Percentiles rank a stretch among this genome's conserved stretches.
phyloP scores from a whole-genome alignment of 1,140 invertebrate species.

The Trichonephila inaurata region DNA sequence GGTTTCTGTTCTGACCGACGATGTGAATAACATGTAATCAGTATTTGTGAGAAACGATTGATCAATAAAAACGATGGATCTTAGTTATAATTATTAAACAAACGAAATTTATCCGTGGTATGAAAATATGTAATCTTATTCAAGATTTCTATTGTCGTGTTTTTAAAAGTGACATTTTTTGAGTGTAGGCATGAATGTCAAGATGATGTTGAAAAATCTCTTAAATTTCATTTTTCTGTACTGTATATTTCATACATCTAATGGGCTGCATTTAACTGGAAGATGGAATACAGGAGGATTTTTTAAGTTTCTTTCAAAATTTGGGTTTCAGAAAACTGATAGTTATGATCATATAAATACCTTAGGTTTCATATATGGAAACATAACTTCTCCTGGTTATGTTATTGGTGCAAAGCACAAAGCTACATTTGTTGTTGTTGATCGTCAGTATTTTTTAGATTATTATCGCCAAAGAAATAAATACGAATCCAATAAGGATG shows the following conservation, averaged over 20 bases:
- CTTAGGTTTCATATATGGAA: conserved; percentile 96
- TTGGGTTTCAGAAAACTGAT: conserved; percentile 98
- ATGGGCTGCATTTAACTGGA: conserved; percentile 70
- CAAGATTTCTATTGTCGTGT: no score
- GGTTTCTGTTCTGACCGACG: no score
- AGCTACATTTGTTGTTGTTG: conserved; percentile 92
- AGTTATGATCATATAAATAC: conserved; percentile 89
- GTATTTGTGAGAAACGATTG: no score
- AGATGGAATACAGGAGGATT: conserved; percentile 82
- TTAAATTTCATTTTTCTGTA: background rate
- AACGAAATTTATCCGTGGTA: no score
- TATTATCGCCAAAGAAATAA: conserved; percentile 76
- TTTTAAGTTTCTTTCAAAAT: conserved; percentile 95
- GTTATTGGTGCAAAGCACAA: conserved; percentile 79
- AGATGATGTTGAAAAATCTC: background rate
- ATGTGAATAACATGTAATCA: no score
- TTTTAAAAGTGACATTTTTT: background rate
- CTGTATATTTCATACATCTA: background rate
- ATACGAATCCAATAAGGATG: conserved; percentile 83
- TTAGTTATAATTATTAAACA: no score
- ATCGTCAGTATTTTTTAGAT: conserved; percentile 90
- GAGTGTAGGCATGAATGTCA: background rate
- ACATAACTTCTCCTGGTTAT: conserved; percentile 86
- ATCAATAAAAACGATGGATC: no score
- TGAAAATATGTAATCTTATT: no score